A percentile compares a stretch with the other conserved stretches of the same genome.
phyloP scores from a whole-genome alignment of 2,113 vertebrate genomes.

The Hystrix brachyura region DNA sequence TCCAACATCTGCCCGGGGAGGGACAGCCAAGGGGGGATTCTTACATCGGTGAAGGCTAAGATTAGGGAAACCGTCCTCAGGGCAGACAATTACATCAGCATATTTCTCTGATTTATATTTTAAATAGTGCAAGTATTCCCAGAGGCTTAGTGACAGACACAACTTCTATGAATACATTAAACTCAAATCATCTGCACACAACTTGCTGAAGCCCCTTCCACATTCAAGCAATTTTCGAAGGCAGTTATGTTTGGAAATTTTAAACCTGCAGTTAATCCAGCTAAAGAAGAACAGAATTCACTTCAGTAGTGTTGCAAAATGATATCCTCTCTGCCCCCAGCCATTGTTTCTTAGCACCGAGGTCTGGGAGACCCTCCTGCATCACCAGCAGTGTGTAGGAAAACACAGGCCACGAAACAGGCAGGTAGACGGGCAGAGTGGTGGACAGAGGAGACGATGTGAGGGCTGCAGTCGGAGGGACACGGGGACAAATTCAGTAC shows the following conservation, averaged over 20 bases:
- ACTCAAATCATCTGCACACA: conserved; percentile 58
- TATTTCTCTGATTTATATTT: conserved; percentile 81
- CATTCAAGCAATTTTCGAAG: conserved; percentile 65
- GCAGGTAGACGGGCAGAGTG: no score
- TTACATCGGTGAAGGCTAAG: conserved; percentile 37
- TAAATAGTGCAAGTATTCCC: conserved; percentile 75
- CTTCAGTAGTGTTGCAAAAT: not conserved
- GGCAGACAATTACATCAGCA: conserved; percentile 71
- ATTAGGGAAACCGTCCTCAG: conserved; percentile 73
- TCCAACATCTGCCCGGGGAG: not conserved
- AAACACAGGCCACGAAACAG: not conserved
- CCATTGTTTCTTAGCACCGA: not conserved
- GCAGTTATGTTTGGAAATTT: conserved; percentile 71
- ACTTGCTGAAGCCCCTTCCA: conserved; percentile 39
- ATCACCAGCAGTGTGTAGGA: not conserved
- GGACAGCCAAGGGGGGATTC: conserved; percentile 15
- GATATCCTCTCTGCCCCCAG: not conserved
- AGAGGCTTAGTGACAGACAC: conserved; percentile 69
- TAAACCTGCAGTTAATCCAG: conserved; percentile 57
- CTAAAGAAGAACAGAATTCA: conserved; percentile 46
- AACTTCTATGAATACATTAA: conserved; percentile 76
- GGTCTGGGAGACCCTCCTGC: not conserved
- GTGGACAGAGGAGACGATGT: not conserved
- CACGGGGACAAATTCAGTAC: not conserved
- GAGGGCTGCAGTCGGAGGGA: not conserved